phyloP scores from a whole-genome alignment of 2,113 vertebrate genomes.

The Antennarius striatus region DNA sequence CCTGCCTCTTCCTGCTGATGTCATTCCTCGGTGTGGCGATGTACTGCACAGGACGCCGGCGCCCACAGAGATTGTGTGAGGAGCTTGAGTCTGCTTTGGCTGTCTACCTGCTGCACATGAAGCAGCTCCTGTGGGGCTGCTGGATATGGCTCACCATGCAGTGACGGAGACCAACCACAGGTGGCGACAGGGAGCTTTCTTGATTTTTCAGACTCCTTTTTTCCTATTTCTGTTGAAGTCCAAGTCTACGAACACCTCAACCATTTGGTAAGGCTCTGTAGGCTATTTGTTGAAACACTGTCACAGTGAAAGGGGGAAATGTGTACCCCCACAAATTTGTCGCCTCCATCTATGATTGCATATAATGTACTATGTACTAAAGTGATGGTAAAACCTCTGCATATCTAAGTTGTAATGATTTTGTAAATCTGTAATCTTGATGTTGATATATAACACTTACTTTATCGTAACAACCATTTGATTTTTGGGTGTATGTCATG shows the following conservation, averaged over 20 bases:
- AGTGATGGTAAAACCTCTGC: constrained; percentile 43
- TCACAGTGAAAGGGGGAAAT: constrained; percentile 34
- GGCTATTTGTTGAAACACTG: constrained; percentile 28
- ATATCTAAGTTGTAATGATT: constrained; percentile 51
- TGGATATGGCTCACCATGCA: constrained; percentile 87
- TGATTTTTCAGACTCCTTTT: constrained; percentile 33
- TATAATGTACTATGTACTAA: constrained; percentile 42
- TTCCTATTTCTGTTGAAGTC: constrained; percentile 40
- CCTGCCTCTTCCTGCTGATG: constrained; percentile 84
- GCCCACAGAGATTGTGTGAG: constrained; percentile 80
- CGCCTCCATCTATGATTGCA: constrained; percentile 65
- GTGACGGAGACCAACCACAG: constrained; percentile 68
- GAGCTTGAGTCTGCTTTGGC: constrained; percentile 84
- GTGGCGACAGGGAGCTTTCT: constrained; percentile 42
- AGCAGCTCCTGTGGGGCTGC: constrained; percentile 82
- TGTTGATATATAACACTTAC: constrained; percentile 46
- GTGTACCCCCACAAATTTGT: constrained; percentile 70
- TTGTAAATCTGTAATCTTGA: constrained; percentile 62
- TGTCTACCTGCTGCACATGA: constrained; percentile 82
- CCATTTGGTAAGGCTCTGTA: constrained; percentile 39
- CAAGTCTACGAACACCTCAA: constrained; percentile 57
- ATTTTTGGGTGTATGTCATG: constrained; percentile 54
- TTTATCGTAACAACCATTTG: constrained; percentile 35
- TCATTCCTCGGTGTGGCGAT: constrained; percentile 81
- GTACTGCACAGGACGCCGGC: constrained; percentile 80